Conservation (phyloP, 2,888 invertebrate genomes). For the Diaphora mendica region DNA sequence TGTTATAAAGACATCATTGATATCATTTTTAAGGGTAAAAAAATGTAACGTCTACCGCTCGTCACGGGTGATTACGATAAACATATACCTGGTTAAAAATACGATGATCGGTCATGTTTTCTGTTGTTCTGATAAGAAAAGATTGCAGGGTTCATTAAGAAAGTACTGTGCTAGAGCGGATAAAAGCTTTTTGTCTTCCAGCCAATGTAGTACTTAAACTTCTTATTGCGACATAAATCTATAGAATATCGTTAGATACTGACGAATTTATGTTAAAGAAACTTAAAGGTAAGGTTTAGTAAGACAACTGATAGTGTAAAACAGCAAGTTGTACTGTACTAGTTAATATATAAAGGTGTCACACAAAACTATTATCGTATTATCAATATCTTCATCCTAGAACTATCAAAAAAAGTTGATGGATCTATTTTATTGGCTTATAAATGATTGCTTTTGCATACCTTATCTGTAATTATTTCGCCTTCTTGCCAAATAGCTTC, state of each 20-base stretch:
- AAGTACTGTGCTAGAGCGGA: background rate
- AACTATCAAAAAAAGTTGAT: background rate
- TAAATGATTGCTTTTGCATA: constrained; percentile 71
- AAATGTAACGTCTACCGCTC: background rate
- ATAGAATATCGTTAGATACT: too few relatives aligned
- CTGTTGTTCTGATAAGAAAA: background rate
- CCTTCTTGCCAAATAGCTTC: constrained; percentile 96
- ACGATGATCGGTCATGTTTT: background rate
- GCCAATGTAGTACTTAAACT: background rate
- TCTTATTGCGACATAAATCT: background rate
- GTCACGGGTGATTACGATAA: background rate
- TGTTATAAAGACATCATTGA: background rate
- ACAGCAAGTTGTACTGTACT: background rate
- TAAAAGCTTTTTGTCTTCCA: background rate
- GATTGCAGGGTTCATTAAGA: background rate
- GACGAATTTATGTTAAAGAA: too few relatives aligned
- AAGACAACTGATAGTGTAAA: too few relatives aligned
- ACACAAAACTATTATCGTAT: too few relatives aligned
- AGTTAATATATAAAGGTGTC: too few relatives aligned
- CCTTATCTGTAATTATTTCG: constrained; percentile 93
- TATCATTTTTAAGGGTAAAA: background rate
- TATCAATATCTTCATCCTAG: background rate
- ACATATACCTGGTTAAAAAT: background rate
- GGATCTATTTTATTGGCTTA: background rate
- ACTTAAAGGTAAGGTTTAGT: too few relatives aligned